Evolutionary conservation across 92 coral and sea anemone species (phyloP).

Genomic region (Paragorgia papillata): DNA sequence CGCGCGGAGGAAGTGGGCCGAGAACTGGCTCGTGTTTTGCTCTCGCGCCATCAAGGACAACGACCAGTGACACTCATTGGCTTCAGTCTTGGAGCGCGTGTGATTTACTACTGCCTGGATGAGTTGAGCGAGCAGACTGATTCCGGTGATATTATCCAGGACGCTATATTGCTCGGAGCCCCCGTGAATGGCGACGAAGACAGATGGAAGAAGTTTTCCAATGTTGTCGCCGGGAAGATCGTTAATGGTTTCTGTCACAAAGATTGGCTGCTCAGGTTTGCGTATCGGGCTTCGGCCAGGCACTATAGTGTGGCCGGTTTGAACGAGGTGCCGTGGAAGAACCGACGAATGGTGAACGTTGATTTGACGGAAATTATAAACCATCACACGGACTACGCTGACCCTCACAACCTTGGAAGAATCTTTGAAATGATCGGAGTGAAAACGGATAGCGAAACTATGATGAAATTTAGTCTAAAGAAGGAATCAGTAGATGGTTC

Average conservation of each 20-base stretch:
- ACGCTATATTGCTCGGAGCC: slow-evolving; percentile 79
- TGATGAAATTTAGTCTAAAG: not conserved
- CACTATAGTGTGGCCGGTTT: slow-evolving; percentile 76
- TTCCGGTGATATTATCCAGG: slow-evolving; percentile 59
- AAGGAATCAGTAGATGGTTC: not conserved
- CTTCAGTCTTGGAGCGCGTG: slow-evolving; percentile 94
- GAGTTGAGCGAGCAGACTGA: slow-evolving; percentile 54
- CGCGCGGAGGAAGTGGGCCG: slow-evolving; percentile 80
- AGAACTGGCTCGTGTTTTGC: slow-evolving; percentile 75
- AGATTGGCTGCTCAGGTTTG: slow-evolving; percentile 82
- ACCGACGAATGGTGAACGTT: slow-evolving; percentile 73
- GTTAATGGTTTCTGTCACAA: slow-evolving; percentile 81
- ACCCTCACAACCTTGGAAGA: slow-evolving; percentile 58
- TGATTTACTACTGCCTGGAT: slow-evolving; percentile 79
- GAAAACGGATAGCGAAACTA: slow-evolving; percentile 17
- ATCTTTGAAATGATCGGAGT: slow-evolving; percentile 64
- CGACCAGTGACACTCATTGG: slow-evolving; percentile 88
- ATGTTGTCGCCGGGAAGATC: slow-evolving; percentile 78
- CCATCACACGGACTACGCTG: slow-evolving; percentile 75
- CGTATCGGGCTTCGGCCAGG: slow-evolving; percentile 74
- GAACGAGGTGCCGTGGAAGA: slow-evolving; percentile 68
- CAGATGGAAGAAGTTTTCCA: slow-evolving; percentile 63
- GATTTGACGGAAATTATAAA: slow-evolving; percentile 67
- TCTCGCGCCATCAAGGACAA: slow-evolving; percentile 74
- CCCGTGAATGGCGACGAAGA: slow-evolving; percentile 76